Percentiles rank a stretch among this genome's conserved stretches.
These are phyloP conservation scores for Lepus timidus DNA, from an alignment of 2,113 vertebrate genomes.

Conservation along the genomic window DNA sequence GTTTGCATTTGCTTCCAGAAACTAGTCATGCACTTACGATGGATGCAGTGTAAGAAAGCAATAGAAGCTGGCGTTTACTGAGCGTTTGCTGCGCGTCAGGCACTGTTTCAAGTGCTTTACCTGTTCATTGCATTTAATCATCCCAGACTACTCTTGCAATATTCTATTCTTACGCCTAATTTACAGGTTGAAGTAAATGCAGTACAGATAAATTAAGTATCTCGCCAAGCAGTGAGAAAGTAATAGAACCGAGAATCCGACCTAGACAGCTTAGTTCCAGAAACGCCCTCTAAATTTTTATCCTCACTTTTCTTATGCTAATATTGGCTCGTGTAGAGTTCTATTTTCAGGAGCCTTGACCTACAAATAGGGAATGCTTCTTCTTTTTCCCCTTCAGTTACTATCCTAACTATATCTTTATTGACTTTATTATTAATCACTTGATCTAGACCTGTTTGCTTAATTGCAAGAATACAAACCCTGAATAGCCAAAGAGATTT, in stretches of 20 bases:
- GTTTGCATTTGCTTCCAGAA: background rate
- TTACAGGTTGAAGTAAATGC: background rate
- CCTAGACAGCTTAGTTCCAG: background rate
- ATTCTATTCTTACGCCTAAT: background rate
- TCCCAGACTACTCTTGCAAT: background rate
- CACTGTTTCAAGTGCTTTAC: background rate
- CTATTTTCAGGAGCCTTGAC: background rate
- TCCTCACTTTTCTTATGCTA: background rate
- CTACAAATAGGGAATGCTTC: background rate
- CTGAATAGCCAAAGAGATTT: too few species aligned
- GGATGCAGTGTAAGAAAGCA: background rate
- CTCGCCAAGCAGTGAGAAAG: conserved; percentile 6
- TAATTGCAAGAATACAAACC: background rate
- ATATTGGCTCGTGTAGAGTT: background rate
- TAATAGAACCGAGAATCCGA: background rate
- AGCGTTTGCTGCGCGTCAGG: background rate
- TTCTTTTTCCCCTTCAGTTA: background rate
- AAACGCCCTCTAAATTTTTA: background rate
- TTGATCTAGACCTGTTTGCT: background rate
- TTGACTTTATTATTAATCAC: background rate
- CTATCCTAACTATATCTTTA: background rate
- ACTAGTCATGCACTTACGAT: background rate
- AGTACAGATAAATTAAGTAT: background rate
- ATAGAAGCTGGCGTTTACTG: background rate
- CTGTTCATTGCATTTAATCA: background rate